Percentiles rank a stretch among this genome's conserved stretches.
phyloP scores from a whole-genome alignment of 2,113 vertebrate genomes.

The Antechinus stuartii region DNA sequence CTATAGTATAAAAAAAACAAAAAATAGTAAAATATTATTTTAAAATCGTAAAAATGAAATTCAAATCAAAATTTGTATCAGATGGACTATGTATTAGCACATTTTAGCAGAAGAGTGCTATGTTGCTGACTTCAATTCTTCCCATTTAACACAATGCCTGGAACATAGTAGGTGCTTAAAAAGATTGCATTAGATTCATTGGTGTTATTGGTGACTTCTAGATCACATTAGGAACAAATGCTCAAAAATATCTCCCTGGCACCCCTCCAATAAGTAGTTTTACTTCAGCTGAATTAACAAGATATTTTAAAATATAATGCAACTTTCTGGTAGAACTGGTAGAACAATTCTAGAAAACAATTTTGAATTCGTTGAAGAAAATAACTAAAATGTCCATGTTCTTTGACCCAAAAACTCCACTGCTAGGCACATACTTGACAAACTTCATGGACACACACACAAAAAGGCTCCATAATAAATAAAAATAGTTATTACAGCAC shows the following conservation, averaged over 20 bases:
- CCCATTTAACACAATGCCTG: not conserved
- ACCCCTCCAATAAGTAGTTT: not conserved
- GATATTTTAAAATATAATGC: not conserved
- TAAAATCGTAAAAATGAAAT: not conserved
- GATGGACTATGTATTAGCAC: not conserved
- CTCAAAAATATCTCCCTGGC: not conserved
- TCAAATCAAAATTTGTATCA: not conserved
- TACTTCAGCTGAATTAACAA: not conserved
- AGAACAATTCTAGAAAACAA: not conserved
- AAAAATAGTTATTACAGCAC: too few species aligned
- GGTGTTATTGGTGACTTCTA: not conserved
- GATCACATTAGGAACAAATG: not conserved
- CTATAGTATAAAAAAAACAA: not conserved
- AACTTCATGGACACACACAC: not conserved
- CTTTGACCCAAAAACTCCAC: not conserved
- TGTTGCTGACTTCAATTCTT: not conserved
- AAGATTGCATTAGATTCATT: not conserved
- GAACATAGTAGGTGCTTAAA: not conserved
- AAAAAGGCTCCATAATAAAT: not conserved
- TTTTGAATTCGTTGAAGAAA: not conserved
- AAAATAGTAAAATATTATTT: not conserved
- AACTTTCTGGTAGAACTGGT: not conserved
- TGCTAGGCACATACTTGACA: not conserved
- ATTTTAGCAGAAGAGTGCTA: not conserved
- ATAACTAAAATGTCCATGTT: not conserved